These are phyloP conservation scores for Pachypeltis micranthus DNA, from an alignment of 1,140 invertebrate genomes.

Conservation along the genomic window DNA sequence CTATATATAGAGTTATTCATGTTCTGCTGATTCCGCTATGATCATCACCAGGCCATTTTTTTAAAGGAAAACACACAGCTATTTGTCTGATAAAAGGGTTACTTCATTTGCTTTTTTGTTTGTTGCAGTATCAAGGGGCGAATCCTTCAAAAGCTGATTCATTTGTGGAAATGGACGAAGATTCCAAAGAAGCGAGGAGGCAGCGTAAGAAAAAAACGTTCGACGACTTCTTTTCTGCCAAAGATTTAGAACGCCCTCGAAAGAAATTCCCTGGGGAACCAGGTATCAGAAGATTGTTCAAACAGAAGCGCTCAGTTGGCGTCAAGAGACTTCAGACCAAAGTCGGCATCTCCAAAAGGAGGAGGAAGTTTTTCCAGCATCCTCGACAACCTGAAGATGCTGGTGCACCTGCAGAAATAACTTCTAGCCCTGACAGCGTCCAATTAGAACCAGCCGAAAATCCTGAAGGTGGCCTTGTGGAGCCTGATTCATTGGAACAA, in stretches of 20 bases:
- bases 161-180: constrained; percentile 20
- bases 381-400: no score
- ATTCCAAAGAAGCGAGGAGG: constrained; percentile 23
- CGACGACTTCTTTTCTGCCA: constrained; percentile 17
- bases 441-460: no score
- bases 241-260: constrained; percentile 14
- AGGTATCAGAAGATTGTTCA: constrained; percentile 4
- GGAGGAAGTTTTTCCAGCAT: constrained; percentile 6
- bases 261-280: constrained; percentile 4
- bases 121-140: constrained; percentile 19
- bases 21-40: no score
- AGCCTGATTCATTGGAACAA: no score
- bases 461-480: no score
- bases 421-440: no score
- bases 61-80: no score
- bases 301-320: constrained; percentile 2
- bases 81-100: no score
- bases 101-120: constrained; percentile 34
- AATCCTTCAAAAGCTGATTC: constrained; percentile 23
- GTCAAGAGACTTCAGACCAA: constrained; percentile 16
- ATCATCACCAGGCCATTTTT: no score
- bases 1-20: no score
- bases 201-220: constrained; percentile 22
- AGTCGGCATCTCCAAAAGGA: constrained; percentile 1
- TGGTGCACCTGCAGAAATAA: no score